A percentile compares a stretch with the other conserved stretches of the same genome.
Conservation (phyloP, 1,140 invertebrate genomes). For the Drosophila sp. region DNA sequence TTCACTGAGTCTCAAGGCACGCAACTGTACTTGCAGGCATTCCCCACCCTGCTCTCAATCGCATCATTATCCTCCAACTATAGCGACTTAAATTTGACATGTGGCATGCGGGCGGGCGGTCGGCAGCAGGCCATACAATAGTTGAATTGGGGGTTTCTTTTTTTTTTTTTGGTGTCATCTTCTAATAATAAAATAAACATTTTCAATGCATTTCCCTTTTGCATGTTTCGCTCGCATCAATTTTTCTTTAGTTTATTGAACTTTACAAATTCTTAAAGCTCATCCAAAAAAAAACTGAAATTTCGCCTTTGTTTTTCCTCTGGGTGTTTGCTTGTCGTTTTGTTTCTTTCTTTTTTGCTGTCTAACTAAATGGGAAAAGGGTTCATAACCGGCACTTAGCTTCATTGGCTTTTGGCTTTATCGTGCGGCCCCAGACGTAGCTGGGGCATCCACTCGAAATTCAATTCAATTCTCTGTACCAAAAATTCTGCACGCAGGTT, state of each 20-base stretch:
- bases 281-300: not conserved
- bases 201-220: constrained; percentile 60
- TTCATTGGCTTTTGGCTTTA: constrained; percentile 78
- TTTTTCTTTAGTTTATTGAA: constrained; percentile 34
- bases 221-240: constrained; percentile 68
- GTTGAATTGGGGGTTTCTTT: constrained; percentile 8
- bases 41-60: not conserved
- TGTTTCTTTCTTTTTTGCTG: constrained; percentile 26
- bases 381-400: constrained; percentile 79
- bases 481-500: constrained; percentile 60
- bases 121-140: not conserved
- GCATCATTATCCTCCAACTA: not conserved
- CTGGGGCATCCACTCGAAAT: constrained; percentile 58
- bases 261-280: constrained; percentile 14
- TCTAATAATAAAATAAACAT: constrained; percentile 69
- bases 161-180: constrained; percentile 57
- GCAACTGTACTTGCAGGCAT: no score
- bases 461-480: constrained; percentile 64
- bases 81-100: constrained; percentile 22
- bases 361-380: constrained; percentile 68
- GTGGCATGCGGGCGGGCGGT: constrained; percentile 52
- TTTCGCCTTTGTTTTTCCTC: constrained; percentile 14
- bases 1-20: no score
- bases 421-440: constrained; percentile 69
- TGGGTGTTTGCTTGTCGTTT: not conserved